These are phyloP conservation scores for Alosa alosa DNA, from an alignment of 2,113 vertebrate species.

Conservation along the genomic window DNA sequence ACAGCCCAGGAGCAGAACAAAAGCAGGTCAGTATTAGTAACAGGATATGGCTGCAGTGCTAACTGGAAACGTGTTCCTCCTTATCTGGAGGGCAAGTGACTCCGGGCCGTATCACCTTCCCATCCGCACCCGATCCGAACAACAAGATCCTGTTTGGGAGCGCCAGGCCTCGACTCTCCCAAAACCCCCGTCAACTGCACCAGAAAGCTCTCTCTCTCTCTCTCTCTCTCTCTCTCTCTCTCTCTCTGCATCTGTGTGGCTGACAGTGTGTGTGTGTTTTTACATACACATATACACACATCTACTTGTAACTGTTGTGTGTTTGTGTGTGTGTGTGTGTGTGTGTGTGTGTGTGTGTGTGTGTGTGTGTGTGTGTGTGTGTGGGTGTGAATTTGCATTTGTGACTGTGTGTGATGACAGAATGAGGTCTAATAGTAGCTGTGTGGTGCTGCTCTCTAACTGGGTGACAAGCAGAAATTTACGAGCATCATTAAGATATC, in stretches of 20 bases:
- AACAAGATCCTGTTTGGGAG: constrained; percentile 65
- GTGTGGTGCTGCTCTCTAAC: not conserved
- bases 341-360: not conserved
- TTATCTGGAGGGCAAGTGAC: constrained; percentile 78
- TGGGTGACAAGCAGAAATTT: not conserved
- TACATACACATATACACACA: not conserved
- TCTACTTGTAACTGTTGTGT: not conserved
- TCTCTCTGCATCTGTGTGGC: not conserved
- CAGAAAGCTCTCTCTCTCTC: constrained; percentile 28
- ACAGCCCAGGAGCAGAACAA: constrained; percentile 71
- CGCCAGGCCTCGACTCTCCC: constrained; percentile 61
- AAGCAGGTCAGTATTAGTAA: constrained; percentile 84
- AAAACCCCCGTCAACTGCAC: constrained; percentile 59
- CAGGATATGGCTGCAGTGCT: constrained; percentile 78
- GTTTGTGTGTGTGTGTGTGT: not conserved
- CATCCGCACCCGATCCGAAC: constrained; percentile 70
- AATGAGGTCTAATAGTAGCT: not conserved
- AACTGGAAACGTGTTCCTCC: constrained; percentile 76
- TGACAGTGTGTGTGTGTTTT: not conserved
- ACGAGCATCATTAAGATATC: not conserved
- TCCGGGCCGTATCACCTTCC: constrained; percentile 69
- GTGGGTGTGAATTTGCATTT: not conserved
- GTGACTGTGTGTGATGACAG: not conserved
- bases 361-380: constrained; percentile 21
- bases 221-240: not conserved